phyloP scores from a whole-genome alignment of 2,113 vertebrate species.

The Platysternon megacephalum region DNA sequence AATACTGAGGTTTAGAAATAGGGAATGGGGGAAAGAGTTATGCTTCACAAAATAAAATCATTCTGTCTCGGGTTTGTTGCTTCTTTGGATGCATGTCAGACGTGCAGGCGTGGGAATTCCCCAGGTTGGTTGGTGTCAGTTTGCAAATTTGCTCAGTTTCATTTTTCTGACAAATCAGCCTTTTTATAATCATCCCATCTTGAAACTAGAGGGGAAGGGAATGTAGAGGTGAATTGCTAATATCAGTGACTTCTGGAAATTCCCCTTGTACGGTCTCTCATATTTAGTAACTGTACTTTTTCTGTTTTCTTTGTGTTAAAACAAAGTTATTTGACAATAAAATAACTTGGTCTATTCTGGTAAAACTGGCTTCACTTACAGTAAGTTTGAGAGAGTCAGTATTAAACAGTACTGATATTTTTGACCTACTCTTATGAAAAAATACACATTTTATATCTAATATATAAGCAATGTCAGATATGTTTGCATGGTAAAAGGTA shows the following conservation, averaged over 20 bases:
- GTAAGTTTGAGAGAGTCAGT: background rate
- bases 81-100: slow-evolving; percentile 46
- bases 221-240: slow-evolving; percentile 79
- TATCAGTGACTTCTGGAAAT: slow-evolving; percentile 82
- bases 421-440: background rate
- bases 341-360: slow-evolving; percentile 25
- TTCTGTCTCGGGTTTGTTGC: background rate
- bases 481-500: background rate
- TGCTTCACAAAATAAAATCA: background rate
- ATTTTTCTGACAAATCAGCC: slow-evolving; percentile 67
- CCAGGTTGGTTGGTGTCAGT: slow-evolving; percentile 21
- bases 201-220: slow-evolving; percentile 86
- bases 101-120: slow-evolving; percentile 72
- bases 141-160: slow-evolving; percentile 72
- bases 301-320: slow-evolving; percentile 67
- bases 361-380: slow-evolving; percentile 26
- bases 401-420: background rate
- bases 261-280: slow-evolving; percentile 80
- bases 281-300: slow-evolving; percentile 72
- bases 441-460: background rate
- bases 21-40: background rate
- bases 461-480: background rate
- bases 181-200: slow-evolving; percentile 79
- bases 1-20: fast-evolving
- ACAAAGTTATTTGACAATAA: slow-evolving; percentile 45